These are phyloP conservation scores for Hymenochirus boettgeri DNA, from an alignment of 2,113 vertebrate species.

Conservation along the genomic window DNA sequence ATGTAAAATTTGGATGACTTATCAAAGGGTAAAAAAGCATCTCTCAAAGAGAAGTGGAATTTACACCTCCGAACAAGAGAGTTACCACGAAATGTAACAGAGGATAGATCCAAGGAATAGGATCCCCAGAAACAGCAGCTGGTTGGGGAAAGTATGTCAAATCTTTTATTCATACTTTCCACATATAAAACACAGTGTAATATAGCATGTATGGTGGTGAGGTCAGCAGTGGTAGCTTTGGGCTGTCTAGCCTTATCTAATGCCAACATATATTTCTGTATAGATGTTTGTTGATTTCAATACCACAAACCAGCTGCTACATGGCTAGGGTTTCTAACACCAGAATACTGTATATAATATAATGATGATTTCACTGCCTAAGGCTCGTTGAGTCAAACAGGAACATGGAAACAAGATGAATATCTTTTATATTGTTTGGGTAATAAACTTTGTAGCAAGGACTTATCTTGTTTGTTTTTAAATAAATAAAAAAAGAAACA, in stretches of 20 bases:
- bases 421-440: background rate
- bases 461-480: no score
- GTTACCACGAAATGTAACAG: background rate
- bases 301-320: conserved; percentile 18
- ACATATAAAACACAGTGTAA: conserved; percentile 27
- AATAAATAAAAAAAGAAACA: no score
- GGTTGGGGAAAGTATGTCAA: background rate
- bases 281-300: background rate
- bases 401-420: background rate
- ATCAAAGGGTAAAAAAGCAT: background rate
- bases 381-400: background rate
- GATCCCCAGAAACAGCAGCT: conserved; percentile 26
- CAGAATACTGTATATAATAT: background rate
- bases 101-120: conserved; percentile 9
- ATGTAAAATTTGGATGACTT: background rate
- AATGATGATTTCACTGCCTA: conserved; percentile 12
- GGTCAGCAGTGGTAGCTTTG: conserved; percentile 3
- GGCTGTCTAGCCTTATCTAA: background rate
- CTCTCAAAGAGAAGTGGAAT: conserved; percentile 12
- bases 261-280: conserved; percentile 4
- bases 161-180: conserved; percentile 10
- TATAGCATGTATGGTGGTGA: conserved; percentile 9
- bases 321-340: conserved; percentile 15
- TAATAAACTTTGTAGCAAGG: no score
- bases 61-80: conserved; percentile 19